These are phyloP conservation scores for Drosophila parabipectinata DNA, from an alignment of 1,140 invertebrate genomes.

Conservation along the genomic window DNA sequence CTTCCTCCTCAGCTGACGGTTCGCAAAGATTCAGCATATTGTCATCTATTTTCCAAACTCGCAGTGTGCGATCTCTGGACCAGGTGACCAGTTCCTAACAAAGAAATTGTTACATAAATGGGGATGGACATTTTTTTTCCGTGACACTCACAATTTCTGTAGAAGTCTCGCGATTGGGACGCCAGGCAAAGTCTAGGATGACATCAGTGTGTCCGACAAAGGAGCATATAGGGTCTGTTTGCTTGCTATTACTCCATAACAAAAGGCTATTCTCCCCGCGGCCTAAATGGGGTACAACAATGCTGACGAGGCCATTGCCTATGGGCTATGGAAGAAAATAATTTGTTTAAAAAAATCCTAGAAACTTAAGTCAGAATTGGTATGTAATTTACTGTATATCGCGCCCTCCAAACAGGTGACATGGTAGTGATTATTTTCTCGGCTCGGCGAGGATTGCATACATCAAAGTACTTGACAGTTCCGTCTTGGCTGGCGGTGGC, in stretches of 20 bases:
- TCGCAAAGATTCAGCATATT: conserved; percentile 90
- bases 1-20: conserved; percentile 76
- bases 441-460: conserved; percentile 91
- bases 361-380: background rate
- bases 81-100: conserved; percentile 96
- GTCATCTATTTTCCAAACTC: conserved; percentile 95
- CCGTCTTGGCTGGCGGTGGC: conserved; percentile 97
- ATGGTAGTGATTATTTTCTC: conserved; percentile 93
- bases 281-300: conserved; percentile 91
- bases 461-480: conserved; percentile 97
- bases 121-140: background rate
- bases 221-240: conserved; percentile 90
- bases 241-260: conserved; percentile 91
- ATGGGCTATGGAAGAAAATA: conserved; percentile 88
- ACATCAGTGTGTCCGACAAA: conserved; percentile 97
- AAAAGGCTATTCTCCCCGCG: conserved; percentile 92
- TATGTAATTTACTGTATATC: conserved; percentile 89
- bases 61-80: conserved; percentile 96
- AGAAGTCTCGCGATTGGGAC: conserved; percentile 85
- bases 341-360: background rate
- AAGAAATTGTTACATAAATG: background rate
- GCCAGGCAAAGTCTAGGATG: conserved; percentile 97
- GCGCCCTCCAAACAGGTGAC: conserved; percentile 96
- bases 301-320: conserved; percentile 95
- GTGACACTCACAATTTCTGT: conserved; percentile 66